Conservation (phyloP, 2,113 vertebrate genomes). For the Ovibos moschatus region DNA sequence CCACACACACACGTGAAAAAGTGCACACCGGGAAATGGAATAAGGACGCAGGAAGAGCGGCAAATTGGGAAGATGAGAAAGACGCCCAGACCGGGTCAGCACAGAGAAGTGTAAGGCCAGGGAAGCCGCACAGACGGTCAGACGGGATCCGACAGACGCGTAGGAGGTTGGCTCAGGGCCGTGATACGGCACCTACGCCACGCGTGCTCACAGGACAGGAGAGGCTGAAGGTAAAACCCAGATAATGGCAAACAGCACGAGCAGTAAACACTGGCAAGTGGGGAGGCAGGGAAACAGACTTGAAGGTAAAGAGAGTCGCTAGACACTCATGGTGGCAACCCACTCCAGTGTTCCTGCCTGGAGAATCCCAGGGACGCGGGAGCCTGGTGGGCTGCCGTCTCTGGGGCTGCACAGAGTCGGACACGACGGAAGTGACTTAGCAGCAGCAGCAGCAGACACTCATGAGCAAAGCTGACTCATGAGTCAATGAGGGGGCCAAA, state of each 20-base stretch:
- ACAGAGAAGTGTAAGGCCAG: neutral
- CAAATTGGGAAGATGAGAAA: too few species aligned
- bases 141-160: rapidly evolving
- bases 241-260: rapidly evolving
- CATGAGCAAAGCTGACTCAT: rapidly evolving
- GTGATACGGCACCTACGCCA: neutral
- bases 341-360: too few species aligned
- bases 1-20: rapidly evolving
- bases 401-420: too few species aligned
- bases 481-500: neutral
- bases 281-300: neutral
- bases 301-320: too few species aligned
- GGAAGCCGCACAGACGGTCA: neutral
- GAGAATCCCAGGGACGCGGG: too few species aligned
- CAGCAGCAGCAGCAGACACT: neutral
- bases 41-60: rapidly evolving
- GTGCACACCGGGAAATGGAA: neutral
- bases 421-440: too few species aligned
- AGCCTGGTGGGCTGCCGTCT: too few species aligned
- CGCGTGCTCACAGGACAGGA: rapidly evolving
- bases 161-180: neutral
- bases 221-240: neutral
- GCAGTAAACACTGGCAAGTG: rapidly evolving
- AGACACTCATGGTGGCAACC: too few species aligned
- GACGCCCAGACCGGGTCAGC: rapidly evolving